Evolutionary conservation across 2,113 vertebrate species (phyloP).

Genomic region (Reinhardtius hippoglossoides): DNA sequence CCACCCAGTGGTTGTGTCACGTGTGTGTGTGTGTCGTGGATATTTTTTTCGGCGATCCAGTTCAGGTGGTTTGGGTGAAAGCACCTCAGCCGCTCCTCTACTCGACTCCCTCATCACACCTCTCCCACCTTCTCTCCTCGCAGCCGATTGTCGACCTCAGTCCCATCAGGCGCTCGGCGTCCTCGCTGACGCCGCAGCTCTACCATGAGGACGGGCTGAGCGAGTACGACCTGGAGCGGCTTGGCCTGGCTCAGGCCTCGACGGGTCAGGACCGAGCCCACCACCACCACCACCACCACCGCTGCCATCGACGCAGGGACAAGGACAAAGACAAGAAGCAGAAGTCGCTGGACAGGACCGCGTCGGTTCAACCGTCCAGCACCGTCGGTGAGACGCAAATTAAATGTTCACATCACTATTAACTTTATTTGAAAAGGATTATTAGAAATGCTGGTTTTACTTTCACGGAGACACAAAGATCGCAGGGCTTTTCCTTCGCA

Average conservation of each 20-base stretch:
- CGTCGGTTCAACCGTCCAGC: constrained; percentile 80
- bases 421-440: too few species aligned
- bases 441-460: too few species aligned
- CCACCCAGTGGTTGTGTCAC: constrained; percentile 39
- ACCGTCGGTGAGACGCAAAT: constrained; percentile 80
- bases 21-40: constrained; percentile 51
- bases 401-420: constrained; percentile 4
- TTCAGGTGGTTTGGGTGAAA: neutral
- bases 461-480: too few species aligned
- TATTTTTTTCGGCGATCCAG: constrained; percentile 2
- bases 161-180: constrained; percentile 93
- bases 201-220: constrained; percentile 83
- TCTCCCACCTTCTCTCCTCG: constrained; percentile 13
- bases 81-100: neutral
- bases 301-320: constrained; percentile 92
- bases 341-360: constrained; percentile 87
- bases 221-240: constrained; percentile 84
- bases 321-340: constrained; percentile 93
- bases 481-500: too few species aligned
- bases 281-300: constrained; percentile 85
- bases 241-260: constrained; percentile 62
- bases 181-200: constrained; percentile 88
- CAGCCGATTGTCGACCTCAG: constrained; percentile 91
- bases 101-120: neutral
- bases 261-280: constrained; percentile 79